Percentiles rank a stretch among this genome's conserved stretches.
These are phyloP conservation scores for Symphodus melops DNA, from an alignment of 2,113 vertebrate genomes.

Conservation along the genomic window DNA sequence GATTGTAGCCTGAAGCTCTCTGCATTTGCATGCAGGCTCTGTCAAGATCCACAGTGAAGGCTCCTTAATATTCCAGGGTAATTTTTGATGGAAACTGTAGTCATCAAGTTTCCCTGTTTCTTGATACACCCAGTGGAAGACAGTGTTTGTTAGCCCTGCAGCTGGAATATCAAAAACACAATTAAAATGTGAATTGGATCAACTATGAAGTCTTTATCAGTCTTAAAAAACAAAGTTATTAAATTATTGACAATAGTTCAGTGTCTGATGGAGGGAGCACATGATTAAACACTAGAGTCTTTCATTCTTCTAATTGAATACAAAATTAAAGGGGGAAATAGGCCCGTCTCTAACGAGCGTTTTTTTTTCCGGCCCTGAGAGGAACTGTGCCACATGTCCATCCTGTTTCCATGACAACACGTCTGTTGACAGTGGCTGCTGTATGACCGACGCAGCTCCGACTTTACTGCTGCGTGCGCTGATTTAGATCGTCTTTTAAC, in stretches of 20 bases:
- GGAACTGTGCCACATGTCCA: too few relatives aligned
- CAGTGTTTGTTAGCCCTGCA: not conserved
- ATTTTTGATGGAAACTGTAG: slow-evolving; percentile 7
- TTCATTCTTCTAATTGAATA: slow-evolving; percentile 36
- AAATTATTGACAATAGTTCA: not conserved
- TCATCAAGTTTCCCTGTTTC: not conserved
- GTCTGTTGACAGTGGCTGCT: too few relatives aligned
- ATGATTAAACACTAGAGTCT: slow-evolving; percentile 3
- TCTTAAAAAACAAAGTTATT: not conserved
- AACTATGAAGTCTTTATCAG: not conserved
- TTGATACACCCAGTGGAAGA: not conserved
- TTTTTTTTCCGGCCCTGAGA: too few relatives aligned
- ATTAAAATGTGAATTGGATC: not conserved
- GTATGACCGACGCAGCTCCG: too few relatives aligned
- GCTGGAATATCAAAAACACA: not conserved
- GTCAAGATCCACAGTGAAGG: slow-evolving; percentile 28
- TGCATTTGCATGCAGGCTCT: slow-evolving; percentile 38
- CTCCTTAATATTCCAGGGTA: slow-evolving; percentile 3
- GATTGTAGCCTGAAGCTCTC: slow-evolving; percentile 42
- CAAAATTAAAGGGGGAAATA: slow-evolving; percentile 32
- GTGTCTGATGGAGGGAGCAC: not conserved
- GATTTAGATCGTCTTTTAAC: too few relatives aligned
- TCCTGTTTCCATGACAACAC: too few relatives aligned
- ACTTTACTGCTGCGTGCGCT: too few relatives aligned
- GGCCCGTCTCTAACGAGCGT: slow-evolving; percentile 41